phyloP scores from a whole-genome alignment of 2,888 invertebrate genomes.

The Lypha dubia region DNA sequence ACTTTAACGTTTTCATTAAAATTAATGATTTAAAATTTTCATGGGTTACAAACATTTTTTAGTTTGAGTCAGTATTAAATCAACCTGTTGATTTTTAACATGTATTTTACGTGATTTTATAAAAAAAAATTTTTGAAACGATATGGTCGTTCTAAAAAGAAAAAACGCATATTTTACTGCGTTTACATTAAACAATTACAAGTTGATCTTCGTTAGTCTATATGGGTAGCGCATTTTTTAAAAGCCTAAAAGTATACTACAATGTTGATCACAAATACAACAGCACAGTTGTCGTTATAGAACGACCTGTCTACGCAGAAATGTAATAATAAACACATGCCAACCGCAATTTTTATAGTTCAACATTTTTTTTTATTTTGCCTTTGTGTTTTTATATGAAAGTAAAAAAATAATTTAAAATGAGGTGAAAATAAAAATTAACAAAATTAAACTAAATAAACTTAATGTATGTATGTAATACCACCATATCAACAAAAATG shows the following conservation, averaged over 20 bases:
- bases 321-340: neutral
- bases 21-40: too few relatives aligned
- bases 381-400: neutral
- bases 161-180: constrained; percentile 4
- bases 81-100: too few relatives aligned
- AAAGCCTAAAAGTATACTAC: constrained; percentile 37
- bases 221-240: neutral
- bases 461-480: neutral
- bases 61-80: too few relatives aligned
- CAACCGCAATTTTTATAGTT: neutral
- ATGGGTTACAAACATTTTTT: too few relatives aligned
- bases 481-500: constrained; percentile 53
- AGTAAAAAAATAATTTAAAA: neutral
- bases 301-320: too few relatives aligned
- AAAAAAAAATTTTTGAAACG: too few relatives aligned
- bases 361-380: neutral
- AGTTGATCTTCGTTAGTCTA: neutral
- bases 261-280: neutral
- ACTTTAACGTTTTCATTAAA: too few relatives aligned
- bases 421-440: neutral
- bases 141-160: neutral
- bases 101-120: too few relatives aligned
- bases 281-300: neutral
- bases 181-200: neutral
- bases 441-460: constrained; percentile 16